Evolutionary conservation across 2,888 invertebrate genomes (phyloP).

Genomic region (Aphidoletes aphidimyza): DNA sequence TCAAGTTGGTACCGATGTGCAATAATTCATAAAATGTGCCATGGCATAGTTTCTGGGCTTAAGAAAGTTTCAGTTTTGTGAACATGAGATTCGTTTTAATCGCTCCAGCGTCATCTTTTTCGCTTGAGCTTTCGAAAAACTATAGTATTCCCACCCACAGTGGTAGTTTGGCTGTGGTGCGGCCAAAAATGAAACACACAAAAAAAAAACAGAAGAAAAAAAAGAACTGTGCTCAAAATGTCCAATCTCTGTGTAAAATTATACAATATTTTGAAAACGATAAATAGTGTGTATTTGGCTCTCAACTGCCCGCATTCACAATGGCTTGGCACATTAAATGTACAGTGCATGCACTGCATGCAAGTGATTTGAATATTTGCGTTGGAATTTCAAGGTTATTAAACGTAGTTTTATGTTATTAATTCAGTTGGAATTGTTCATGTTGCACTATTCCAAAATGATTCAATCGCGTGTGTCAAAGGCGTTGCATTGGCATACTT

Average conservation of each 20-base stretch:
- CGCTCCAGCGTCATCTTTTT: constrained; percentile 6
- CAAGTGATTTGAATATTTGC: constrained; percentile 6
- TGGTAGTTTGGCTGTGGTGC: no score
- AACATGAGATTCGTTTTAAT: constrained; percentile 42
- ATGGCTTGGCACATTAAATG: neutral
- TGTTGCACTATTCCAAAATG: neutral
- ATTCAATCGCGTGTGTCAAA: constrained; percentile 44
- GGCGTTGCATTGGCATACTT: neutral
- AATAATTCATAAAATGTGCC: neutral
- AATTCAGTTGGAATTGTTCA: neutral
- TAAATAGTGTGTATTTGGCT: no score
- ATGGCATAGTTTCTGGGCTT: neutral
- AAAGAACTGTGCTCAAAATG: no score
- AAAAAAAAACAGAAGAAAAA: no score
- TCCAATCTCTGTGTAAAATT: no score
- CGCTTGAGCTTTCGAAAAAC: no score
- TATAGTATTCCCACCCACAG: no score
- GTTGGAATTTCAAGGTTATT: constrained; percentile 35
- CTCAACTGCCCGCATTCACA: no score
- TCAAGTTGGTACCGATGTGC: neutral
- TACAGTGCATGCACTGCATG: neutral
- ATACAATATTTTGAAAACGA: no score
- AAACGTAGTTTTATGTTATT: constrained; percentile 6
- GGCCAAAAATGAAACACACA: no score
- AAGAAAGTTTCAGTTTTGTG: constrained; percentile 36